Percentiles rank a stretch among this genome's conserved stretches.
phyloP scores from a whole-genome alignment of 2,113 vertebrate genomes.

The Ceyx melanurus region DNA sequence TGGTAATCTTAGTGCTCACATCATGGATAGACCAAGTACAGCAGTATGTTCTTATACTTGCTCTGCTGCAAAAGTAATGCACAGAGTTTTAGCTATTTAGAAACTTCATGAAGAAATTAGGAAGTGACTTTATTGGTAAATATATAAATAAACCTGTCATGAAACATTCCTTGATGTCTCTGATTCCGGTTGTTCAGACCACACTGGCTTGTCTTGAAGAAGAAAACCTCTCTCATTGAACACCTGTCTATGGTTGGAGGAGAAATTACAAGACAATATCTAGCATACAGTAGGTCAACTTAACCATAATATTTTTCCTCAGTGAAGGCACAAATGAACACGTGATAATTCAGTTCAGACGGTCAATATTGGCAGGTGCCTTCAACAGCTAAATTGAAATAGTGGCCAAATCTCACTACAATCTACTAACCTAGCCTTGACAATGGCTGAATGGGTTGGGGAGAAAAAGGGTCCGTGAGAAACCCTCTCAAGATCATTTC shows the following conservation, averaged over 20 bases:
- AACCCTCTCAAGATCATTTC: neutral
- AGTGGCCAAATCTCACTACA: neutral
- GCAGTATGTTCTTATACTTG: neutral
- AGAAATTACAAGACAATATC: neutral
- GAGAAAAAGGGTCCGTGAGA: neutral
- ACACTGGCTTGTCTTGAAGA: neutral
- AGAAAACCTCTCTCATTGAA: conserved; percentile 14
- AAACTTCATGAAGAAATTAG: neutral
- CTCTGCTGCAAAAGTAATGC: neutral
- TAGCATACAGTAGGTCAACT: neutral
- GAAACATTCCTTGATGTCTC: neutral
- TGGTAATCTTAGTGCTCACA: neutral
- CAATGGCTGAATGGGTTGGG: neutral
- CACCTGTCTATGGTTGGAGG: neutral
- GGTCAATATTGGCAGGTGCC: neutral
- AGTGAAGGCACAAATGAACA: neutral
- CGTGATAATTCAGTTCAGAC: neutral
- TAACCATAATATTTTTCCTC: neutral
- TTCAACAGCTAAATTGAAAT: neutral
- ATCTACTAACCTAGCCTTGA: neutral
- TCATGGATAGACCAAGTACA: neutral
- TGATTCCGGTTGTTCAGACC: neutral
- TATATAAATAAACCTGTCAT: neutral
- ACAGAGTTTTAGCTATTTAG: neutral
- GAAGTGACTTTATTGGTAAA: neutral